A percentile compares a stretch with the other conserved stretches of the same genome.
phyloP scores from a whole-genome alignment of 2,797 vertebrate genomes.

The Enteromius paludinosus region DNA sequence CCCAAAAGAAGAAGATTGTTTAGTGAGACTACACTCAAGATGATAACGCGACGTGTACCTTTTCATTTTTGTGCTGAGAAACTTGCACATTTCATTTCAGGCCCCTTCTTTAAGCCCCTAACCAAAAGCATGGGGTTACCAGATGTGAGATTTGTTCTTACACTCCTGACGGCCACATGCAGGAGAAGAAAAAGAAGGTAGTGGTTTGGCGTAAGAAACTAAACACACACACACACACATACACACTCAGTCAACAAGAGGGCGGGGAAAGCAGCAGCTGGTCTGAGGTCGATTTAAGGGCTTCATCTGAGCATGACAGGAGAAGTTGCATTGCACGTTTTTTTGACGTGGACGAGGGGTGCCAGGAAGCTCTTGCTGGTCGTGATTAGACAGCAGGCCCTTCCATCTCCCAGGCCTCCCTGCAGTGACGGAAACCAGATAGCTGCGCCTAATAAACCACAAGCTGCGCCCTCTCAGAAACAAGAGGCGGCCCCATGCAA shows the following conservation, averaged over 20 bases:
- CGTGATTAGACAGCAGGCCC: constrained; percentile 56
- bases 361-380: constrained; percentile 59
- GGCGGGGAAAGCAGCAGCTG: constrained; percentile 11
- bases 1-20: background rate
- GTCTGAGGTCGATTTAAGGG: constrained; percentile 16
- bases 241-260: background rate
- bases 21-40: background rate
- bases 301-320: constrained; percentile 35
- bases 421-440: constrained; percentile 57
- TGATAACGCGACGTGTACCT: background rate
- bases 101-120: constrained; percentile 49
- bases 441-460: constrained; percentile 51
- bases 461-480: constrained; percentile 41
- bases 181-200: constrained; percentile 46
- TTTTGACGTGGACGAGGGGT: constrained; percentile 31
- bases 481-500: background rate
- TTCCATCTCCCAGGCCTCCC: constrained; percentile 36
- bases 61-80: constrained; percentile 11
- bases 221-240: constrained; percentile 33
- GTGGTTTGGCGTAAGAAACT: constrained; percentile 42
- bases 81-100: constrained; percentile 31
- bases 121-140: constrained; percentile 52
- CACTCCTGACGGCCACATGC: constrained; percentile 40
- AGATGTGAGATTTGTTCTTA: constrained; percentile 48
- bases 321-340: constrained; percentile 24